Evolutionary conservation across 2,797 vertebrate genomes (phyloP).

Genomic region (Hyperoplus immaculatus): DNA sequence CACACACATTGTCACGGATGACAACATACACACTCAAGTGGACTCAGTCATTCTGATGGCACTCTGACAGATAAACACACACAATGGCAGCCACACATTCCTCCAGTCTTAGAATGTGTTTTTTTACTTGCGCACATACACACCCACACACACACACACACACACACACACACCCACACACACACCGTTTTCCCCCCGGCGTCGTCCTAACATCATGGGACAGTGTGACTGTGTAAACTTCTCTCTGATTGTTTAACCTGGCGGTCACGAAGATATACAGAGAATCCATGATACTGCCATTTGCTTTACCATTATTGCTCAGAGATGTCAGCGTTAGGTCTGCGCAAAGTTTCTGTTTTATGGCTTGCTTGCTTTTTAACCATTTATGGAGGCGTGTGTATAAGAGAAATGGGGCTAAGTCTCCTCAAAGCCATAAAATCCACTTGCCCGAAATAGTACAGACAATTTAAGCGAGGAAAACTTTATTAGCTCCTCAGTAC

Average conservation of each 20-base stretch:
- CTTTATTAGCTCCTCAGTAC: slow-evolving; percentile 40
- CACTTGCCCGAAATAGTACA: slow-evolving; percentile 34
- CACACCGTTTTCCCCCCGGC: slow-evolving; percentile 44
- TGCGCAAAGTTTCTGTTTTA: slow-evolving; percentile 16
- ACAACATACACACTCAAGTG: slow-evolving; percentile 56
- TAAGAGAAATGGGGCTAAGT: slow-evolving; percentile 24
- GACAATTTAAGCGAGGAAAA: slow-evolving; percentile 31
- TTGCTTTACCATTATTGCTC: slow-evolving; percentile 45
- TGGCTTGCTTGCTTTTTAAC: slow-evolving; percentile 42
- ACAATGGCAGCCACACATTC: slow-evolving; percentile 47
- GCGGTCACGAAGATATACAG: slow-evolving; percentile 70
- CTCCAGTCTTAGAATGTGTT: slow-evolving; percentile 32
- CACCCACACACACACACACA: not conserved
- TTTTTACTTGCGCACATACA: not conserved
- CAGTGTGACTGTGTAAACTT: slow-evolving; percentile 72
- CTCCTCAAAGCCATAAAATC: slow-evolving; percentile 35
- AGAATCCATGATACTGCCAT: slow-evolving; percentile 50
- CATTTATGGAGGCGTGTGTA: slow-evolving; percentile 68
- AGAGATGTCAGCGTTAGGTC: slow-evolving; percentile 16
- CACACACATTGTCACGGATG: slow-evolving; percentile 48
- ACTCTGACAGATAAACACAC: slow-evolving; percentile 37
- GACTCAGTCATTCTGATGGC: slow-evolving; percentile 53
- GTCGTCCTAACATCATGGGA: slow-evolving; percentile 45
- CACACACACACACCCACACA: not conserved
- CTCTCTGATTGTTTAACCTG: slow-evolving; percentile 76